Evolutionary conservation across 2,797 vertebrate species (phyloP).

Genomic region (Silurus lanzhouensis): DNA sequence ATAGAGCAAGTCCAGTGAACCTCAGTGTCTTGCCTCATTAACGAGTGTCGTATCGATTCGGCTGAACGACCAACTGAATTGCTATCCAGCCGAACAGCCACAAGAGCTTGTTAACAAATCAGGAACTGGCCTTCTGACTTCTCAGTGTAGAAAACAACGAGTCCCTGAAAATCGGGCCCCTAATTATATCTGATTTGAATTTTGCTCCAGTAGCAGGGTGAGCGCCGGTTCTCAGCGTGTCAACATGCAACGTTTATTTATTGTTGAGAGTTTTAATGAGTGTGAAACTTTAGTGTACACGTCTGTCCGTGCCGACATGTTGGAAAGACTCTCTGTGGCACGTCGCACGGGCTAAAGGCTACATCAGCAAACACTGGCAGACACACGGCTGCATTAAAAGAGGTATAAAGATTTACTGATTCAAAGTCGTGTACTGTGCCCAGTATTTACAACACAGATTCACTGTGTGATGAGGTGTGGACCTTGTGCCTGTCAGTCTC

Average conservation of each 20-base stretch:
- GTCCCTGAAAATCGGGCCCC: constrained; percentile 17
- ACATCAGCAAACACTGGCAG: constrained; percentile 12
- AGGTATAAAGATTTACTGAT: background rate
- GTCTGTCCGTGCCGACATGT: constrained; percentile 21
- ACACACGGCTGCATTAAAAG: background rate
- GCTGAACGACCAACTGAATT: constrained; percentile 4
- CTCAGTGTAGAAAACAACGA: background rate
- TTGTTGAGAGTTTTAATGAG: constrained; percentile 47
- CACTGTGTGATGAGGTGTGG: too few species aligned
- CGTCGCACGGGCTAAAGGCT: constrained; percentile 33
- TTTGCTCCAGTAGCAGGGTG: constrained; percentile 19
- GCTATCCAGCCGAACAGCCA: constrained; percentile 9
- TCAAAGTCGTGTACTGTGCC: background rate
- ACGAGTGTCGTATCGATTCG: constrained; percentile 16
- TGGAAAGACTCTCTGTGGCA: constrained; percentile 23
- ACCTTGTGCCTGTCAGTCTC: background rate
- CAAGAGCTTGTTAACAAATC: constrained; percentile 31
- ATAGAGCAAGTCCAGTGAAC: background rate
- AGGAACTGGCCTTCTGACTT: background rate
- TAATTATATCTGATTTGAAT: constrained; percentile 48
- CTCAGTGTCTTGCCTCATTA: constrained; percentile 10
- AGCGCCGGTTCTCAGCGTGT: constrained; percentile 29
- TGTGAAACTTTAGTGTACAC: constrained; percentile 36
- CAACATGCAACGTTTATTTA: constrained; percentile 31
- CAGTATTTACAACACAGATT: background rate